Percentiles rank a stretch among this genome's conserved stretches.
These are phyloP conservation scores for Phyllostomus hastatus DNA, from an alignment of 2,113 vertebrate genomes.

Conservation along the genomic window DNA sequence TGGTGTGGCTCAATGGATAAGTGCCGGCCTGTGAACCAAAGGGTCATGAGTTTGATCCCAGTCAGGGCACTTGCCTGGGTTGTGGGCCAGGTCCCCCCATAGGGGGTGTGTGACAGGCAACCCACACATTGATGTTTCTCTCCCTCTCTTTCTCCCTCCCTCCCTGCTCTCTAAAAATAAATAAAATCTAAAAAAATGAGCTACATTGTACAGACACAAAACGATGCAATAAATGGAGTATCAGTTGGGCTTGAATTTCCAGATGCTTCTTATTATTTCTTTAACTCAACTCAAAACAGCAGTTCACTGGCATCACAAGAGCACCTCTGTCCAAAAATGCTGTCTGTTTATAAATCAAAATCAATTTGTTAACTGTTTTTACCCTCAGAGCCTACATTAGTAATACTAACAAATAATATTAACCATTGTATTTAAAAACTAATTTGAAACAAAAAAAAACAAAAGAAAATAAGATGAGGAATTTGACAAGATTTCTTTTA, in stretches of 20 bases:
- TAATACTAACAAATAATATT: constrained; percentile 34
- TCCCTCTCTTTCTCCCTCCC: too few species aligned
- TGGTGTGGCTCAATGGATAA: too few species aligned
- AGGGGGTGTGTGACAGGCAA: too few species aligned
- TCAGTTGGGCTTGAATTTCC: constrained; percentile 40
- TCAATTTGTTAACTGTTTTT: constrained; percentile 34
- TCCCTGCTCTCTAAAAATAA: too few species aligned
- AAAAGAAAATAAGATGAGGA: neutral
- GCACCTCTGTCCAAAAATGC: neutral
- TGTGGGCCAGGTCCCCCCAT: too few species aligned
- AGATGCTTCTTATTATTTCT: constrained; percentile 37
- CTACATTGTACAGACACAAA: constrained; percentile 57
- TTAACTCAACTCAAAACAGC: constrained; percentile 43
- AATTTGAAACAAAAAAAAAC: neutral
- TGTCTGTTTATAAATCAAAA: constrained; percentile 36
- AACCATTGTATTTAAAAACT: constrained; percentile 50
- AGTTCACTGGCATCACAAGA: neutral
- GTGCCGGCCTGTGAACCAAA: too few species aligned
- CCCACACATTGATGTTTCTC: too few species aligned
- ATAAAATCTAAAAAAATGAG: neutral
- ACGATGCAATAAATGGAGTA: constrained; percentile 45
- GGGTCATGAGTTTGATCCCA: too few species aligned
- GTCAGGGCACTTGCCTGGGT: too few species aligned
- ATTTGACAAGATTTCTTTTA: constrained; percentile 16
- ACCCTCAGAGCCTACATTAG: neutral